Base-by-base conservation (phyloP, 2,888 invertebrate genomes). In the Megaustenia siamemsis region DNA sequence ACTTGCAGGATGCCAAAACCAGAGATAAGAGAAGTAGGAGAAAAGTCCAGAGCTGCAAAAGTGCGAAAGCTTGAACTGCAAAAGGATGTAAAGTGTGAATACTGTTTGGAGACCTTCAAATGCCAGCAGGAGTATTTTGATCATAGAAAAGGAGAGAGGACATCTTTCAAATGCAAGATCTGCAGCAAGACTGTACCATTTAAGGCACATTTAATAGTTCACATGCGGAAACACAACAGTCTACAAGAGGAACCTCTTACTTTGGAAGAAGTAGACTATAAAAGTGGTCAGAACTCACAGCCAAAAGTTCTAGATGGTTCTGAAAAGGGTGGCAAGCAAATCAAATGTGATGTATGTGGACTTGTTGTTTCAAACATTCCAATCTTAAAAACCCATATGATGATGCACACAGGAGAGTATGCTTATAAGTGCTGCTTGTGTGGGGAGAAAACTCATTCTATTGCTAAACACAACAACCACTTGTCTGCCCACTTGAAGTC, bases 391-490 rank as follows among this genome's bases (percentile, higher is more conserved):
- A 60, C 71, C 28, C 83, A 83, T 66, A 83, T 38, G 24, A 77
- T 83, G 83, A 78, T 66, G 15, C 83, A 83, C 60, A 83, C 83
- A 32, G 78, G 71, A 21, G 83, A 83, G n/a, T 69, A 60, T 45
- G 77, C 68, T 21, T 78, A 78, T 35, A 68, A 71, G 43, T 83
- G 83, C 56, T 83, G 83, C 35, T 68, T 83, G 3, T 83, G 83
- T 68, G 68, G 78, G 5, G 71, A 83, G 32, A 77, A 45, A 71
- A 68, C 78, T 6, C 83, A 69, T 40, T 69, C 68, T n/a, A 56
- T 68, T 32, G 69, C 78, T n/a, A 69, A 49, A 43, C 60, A 56
- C 32, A 83, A 71, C 10, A 77, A 53, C 53, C 83, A 83, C 35
- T 21, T 78, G 56, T 24, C 69, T 8, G 69, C 69, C 32, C 83